Base-by-base conservation (phyloP, 2,113 vertebrate species). In the Gallinago jamesoni region DNA sequence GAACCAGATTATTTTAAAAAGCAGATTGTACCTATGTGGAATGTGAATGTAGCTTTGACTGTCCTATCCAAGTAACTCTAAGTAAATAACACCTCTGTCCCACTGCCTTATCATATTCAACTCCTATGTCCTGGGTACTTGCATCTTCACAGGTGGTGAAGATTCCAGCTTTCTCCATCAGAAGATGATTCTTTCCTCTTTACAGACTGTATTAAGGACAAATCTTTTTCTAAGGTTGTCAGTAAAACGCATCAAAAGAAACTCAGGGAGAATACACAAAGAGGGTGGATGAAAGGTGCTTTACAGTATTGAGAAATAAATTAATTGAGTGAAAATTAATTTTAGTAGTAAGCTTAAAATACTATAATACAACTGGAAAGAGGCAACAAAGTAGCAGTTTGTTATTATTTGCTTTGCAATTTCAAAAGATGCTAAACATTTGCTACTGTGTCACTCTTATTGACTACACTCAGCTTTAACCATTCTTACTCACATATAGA, bases 21-120 rank as follows among this genome's bases (percentile, higher is more conserved):
- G 43, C 20, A 90, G 76, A 92, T 45, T 57, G 59, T 53, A 75
- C 30, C 24, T 89, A 74, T 12, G 12, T 63, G 68, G 86, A 93
- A 96, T 95, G 20, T 31, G 76, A 87, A 79, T 74, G 50, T 84
- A 81, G 74, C 87, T 97, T 90, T 95, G 72, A 82, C 53, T 72
- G 48, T 45, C 48, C 37, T 45, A 78, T 66, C 72, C 53, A 77
- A 75, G 69, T 86, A 87, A 14, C 69, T 84, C 57, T 85, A 84
- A 87, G 53, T 25, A 78, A 78, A 90, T 52, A 89, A 93, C 85
- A 68, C 7, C 24, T 39, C 35, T 77, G 27, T 48, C 25, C 62
- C 35, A 12, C 7, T 7, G 23, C 9, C 30, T 89, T 28, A 84
- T 7, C 25, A 30, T 5, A 79, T 57, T 60, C 67, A 94, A 24